Evolutionary conservation across 1,140 invertebrate genomes (phyloP), one percentile per base, ranked within the genome.

Genomic region (Campoletis sonorensis): DNA sequence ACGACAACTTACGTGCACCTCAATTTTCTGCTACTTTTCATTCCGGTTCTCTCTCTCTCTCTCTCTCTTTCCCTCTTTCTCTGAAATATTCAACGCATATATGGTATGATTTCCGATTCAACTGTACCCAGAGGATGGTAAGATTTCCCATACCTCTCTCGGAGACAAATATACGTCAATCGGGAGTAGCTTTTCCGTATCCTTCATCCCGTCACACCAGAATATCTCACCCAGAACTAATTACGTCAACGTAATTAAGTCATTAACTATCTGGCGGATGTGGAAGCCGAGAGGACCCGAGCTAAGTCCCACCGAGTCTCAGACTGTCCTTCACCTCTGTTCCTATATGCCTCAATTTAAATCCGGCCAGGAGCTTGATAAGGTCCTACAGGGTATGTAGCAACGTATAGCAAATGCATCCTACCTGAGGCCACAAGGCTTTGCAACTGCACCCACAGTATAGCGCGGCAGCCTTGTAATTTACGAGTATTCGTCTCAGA

Each of bases 181-280:
- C 86, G 82, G 51, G 82, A 54, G 67, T 33, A 70, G 75, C 80
- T 78, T 81, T 78, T 68, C 61, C 30, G 15, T 70, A 70, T 70
- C 80, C 77, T 70, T 67, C 58, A n/a, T n/a, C 33, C 51, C 71
- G 70, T 78, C 49, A 84, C 84, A 82, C 84, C 84, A 80, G 71
- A 86, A 54, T 77, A 8, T 58, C 37, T 15, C 76, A 83, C 84
- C 79, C 79, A 84, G 84, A 85, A 84, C 86, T 88, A 88, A 89
- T 89, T 89, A 89, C 84, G 72, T 76, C 79, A 80, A 84, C 80
- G 87, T 89, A 89, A 89, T 89, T 89, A 88, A 88, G 87, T 88
- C 88, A 89, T 89, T 89, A 88, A 87, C 87, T 85, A 86, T 88
- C 86, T 81, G 85, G 70, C 81, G 77, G 79, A 78, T 21, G 54